These are phyloP conservation scores for Loris lydekkerianus DNA, from an alignment of 2,797 vertebrate genomes.

Conservation along the genomic window DNA sequence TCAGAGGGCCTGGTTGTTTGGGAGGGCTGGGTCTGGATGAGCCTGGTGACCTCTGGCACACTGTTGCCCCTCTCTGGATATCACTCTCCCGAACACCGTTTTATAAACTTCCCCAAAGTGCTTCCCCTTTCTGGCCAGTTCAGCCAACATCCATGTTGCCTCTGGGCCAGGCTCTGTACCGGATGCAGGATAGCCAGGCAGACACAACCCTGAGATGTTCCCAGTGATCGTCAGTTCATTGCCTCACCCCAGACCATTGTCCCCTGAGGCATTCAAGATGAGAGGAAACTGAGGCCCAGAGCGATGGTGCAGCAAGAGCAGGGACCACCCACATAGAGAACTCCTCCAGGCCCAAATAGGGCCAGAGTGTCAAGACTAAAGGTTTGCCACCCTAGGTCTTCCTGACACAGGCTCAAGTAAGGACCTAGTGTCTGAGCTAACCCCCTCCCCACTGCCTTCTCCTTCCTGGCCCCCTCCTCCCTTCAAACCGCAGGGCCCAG, in stretches of 20 bases:
- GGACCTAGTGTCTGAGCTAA: conserved; percentile 41
- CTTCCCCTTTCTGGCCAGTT: conserved; percentile 57
- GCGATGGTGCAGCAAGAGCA: not conserved
- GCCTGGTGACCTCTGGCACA: not conserved
- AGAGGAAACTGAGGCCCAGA: conserved; percentile 67
- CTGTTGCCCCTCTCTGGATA: not conserved
- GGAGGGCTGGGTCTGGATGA: not conserved
- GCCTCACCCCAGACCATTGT: not conserved
- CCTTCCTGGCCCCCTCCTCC: conserved; percentile 73
- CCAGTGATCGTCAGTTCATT: not conserved
- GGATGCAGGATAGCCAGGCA: not conserved
- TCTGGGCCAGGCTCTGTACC: conserved; percentile 35
- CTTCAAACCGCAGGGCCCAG: conserved; percentile 77
- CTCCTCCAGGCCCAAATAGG: conserved; percentile 16
- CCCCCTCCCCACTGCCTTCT: conserved; percentile 49
- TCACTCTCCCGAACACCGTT: not conserved
- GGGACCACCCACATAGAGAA: conserved; percentile 67
- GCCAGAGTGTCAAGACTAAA: not conserved
- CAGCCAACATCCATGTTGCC: conserved; percentile 47
- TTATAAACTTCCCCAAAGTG: conserved; percentile 70
- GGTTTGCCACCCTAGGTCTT: not conserved
- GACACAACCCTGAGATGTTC: not conserved
- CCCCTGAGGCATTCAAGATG: not conserved
- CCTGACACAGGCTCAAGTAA: not conserved
- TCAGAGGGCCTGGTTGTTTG: not conserved